These are phyloP conservation scores for Myanophis thanlyinensis DNA, from an alignment of 2,113 vertebrate species.

Conservation along the genomic window DNA sequence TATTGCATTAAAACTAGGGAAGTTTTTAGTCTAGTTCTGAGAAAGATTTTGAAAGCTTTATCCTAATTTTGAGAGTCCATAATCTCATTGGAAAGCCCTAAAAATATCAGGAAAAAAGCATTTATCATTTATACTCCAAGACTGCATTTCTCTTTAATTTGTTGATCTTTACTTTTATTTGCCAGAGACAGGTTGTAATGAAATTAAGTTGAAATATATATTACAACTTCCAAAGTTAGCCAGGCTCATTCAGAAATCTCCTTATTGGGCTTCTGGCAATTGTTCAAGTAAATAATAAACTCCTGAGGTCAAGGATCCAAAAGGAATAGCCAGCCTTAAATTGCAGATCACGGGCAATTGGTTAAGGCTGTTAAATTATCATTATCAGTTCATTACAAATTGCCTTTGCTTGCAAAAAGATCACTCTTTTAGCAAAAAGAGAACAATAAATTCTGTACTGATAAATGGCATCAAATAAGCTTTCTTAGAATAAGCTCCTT, in stretches of 20 bases:
- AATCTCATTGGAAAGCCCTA: neutral
- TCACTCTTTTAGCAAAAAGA: neutral
- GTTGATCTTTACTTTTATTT: neutral
- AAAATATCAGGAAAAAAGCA: neutral
- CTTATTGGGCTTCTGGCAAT: neutral
- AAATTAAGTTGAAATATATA: neutral
- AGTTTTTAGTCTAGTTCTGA: neutral
- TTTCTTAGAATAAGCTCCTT: neutral
- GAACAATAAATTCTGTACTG: neutral
- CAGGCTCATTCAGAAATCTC: neutral
- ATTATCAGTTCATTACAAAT: neutral
- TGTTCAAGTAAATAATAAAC: neutral
- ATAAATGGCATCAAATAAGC: neutral
- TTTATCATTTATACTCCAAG: neutral
- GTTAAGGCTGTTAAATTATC: neutral
- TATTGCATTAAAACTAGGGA: neutral
- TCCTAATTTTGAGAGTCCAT: neutral
- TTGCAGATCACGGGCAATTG: neutral
- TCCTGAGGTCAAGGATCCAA: neutral
- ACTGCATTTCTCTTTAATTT: neutral
- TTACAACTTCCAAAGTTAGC: neutral
- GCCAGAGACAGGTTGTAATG: neutral
- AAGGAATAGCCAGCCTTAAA: neutral
- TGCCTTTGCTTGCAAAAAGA: neutral
- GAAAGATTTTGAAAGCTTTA: neutral